Evolutionary conservation across 2,797 vertebrate genomes (phyloP), one percentile per base, ranked within the genome.

Genomic region (Gallinago solitaria): DNA sequence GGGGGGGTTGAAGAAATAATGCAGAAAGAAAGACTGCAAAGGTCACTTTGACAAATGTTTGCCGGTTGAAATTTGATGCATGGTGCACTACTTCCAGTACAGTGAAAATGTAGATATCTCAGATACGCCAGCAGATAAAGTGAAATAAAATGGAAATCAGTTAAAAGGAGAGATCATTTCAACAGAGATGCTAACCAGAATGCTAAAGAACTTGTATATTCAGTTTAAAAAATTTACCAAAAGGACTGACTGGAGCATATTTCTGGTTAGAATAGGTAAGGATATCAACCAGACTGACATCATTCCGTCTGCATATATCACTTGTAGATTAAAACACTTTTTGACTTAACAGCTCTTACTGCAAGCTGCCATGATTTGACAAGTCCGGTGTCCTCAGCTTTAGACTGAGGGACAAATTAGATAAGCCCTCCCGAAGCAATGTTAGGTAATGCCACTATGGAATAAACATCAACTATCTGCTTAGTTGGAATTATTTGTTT

Each of bases 1-100:
- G 41, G 41, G 23, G 60, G 5, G 24, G 56, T n/a, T n/a, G 39
- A 90, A 81, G 16, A 89, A 94, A 78, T 54, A 74, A 90, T 30
- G 41, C 33, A 76, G 35, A 83, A 82, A 81, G 32, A 64, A 30
- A 56, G 53, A 75, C 57, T 90, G 69, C 32, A 91, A 74, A 93
- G 87, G 75, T 76, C 75, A 92, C 39, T 87, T 76, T 80, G 61
- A 91, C 59, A 91, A 94, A 84, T 65, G 61, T 68, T 79, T 87
- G n/a, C 60, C 61, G 67, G 48, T 47, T 51, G 48, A 90, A 95
- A 76, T 35, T 39, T 39, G 57, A 87, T 43, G 47, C 32, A 88
- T 1, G 12, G 32, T 41, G 41, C 30, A 61, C 25, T 35, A 50
- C 45, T 75, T 74, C 47, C 76, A 70, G 39, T 25, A 85, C 11